Percentiles rank a stretch among this genome's conserved stretches.
phyloP scores from a whole-genome alignment of 37 sponge, comb jelly and placozoan genomes.

The Chondrilla cf. caribensis region DNA sequence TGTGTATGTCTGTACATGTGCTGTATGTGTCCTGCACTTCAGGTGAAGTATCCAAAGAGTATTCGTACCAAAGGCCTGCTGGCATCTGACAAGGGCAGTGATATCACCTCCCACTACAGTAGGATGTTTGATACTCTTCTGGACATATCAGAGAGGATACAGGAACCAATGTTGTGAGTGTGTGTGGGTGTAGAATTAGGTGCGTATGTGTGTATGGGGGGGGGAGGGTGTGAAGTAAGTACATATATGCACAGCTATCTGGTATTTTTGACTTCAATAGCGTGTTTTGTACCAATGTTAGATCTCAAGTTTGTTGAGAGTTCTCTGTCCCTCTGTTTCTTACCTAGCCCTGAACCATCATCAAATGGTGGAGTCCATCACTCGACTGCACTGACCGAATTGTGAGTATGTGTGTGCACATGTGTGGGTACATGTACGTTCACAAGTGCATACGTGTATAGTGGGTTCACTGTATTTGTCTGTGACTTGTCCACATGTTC shows the following conservation, averaged over 20 bases:
- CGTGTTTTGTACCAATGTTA: neutral
- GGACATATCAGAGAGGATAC: neutral
- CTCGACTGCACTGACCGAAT: too few species aligned
- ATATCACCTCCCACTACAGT: conserved; percentile 28
- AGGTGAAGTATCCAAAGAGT: conserved; percentile 33
- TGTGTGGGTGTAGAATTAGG: neutral
- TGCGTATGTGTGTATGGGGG: conserved; percentile 19
- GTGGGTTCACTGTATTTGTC: neutral
- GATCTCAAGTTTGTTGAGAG: neutral
- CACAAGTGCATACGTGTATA: neutral
- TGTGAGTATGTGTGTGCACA: neutral
- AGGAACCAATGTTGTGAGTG: neutral
- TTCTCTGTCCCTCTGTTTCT: too few species aligned
- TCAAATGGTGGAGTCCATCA: too few species aligned
- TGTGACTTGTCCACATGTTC: too few species aligned
- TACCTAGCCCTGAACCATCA: too few species aligned
- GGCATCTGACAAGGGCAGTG: conserved; percentile 40
- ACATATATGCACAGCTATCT: neutral
- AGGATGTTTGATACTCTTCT: neutral
- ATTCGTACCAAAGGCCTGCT: conserved; percentile 47
- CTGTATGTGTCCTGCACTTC: too few species aligned
- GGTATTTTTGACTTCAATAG: neutral
- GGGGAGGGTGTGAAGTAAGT: neutral
- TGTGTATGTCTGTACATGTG: too few species aligned
- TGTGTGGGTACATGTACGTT: neutral